Conservation (phyloP, 2,888 invertebrate species). For the Machimus atricapillus region DNA sequence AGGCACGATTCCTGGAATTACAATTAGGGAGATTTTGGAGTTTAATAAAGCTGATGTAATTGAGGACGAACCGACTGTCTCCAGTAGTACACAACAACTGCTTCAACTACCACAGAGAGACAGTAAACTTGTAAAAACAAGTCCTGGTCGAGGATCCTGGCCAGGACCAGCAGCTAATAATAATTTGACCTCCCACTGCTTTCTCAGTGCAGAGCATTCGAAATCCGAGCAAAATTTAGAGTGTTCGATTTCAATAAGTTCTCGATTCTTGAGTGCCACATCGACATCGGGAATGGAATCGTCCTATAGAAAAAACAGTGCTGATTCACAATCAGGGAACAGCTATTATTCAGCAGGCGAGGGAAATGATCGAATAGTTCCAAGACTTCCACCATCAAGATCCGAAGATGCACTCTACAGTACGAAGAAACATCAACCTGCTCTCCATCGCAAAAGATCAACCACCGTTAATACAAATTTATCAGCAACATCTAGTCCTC, state of each 20-base stretch:
- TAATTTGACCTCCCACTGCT: conserved; percentile 63
- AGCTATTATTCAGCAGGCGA: conserved; percentile 61
- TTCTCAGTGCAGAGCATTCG: conserved; percentile 75
- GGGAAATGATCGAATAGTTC: conserved; percentile 53
- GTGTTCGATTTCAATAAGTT: conserved; percentile 53
- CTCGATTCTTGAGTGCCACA: conserved; percentile 67
- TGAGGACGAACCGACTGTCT: conserved; percentile 43
- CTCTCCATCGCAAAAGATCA: conserved; percentile 64
- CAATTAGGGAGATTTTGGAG: conserved; percentile 59
- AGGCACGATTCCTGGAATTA: conserved; percentile 59
- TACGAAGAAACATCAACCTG: conserved; percentile 60
- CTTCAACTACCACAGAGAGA: conserved; percentile 68
- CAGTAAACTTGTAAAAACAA: conserved; percentile 76
- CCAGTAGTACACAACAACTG: conserved; percentile 55
- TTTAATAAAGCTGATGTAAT: conserved; percentile 52
- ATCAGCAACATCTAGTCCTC: conserved; percentile 75
- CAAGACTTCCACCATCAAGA: conserved; percentile 75
- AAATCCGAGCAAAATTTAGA: conserved; percentile 79
- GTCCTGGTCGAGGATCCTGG: conserved; percentile 84
- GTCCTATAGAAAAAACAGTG: conserved; percentile 67
- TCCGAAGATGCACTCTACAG: conserved; percentile 79
- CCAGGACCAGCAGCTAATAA: conserved; percentile 74
- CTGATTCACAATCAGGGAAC: conserved; percentile 67
- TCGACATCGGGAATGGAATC: conserved; percentile 57
- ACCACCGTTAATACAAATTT: conserved; percentile 67